phyloP scores from a whole-genome alignment of 1,140 invertebrate genomes.

The Aphelinus atriplicis region DNA sequence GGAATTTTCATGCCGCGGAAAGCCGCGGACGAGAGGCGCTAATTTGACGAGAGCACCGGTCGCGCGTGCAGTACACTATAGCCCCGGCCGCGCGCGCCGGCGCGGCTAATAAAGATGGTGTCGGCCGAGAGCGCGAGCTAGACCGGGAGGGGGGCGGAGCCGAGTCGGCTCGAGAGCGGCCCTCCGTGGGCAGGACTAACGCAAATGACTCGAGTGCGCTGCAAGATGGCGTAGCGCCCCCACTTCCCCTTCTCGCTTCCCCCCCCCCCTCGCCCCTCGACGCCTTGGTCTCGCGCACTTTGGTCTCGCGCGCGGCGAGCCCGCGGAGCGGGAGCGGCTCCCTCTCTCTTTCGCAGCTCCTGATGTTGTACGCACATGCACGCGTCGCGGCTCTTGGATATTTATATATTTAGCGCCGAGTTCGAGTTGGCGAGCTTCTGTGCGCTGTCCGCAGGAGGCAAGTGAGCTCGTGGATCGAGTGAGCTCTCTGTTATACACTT shows the following conservation, averaged over 20 bases:
- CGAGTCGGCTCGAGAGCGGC: conserved; percentile 50
- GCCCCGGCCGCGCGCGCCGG: conserved; percentile 40
- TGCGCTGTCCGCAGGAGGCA: conserved; percentile 3
- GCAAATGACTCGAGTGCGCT: conserved; percentile 66
- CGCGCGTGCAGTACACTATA: conserved; percentile 35
- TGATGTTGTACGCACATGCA: background rate
- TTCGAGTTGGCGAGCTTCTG: no score
- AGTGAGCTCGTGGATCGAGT: background rate
- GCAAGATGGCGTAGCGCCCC: conserved; percentile 64
- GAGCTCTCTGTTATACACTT: no score
- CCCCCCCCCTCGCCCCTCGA: background rate
- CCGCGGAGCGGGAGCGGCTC: conserved; percentile 43
- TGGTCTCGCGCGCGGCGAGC: conserved; percentile 44
- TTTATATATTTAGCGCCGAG: no score
- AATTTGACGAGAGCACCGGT: conserved; percentile 32
- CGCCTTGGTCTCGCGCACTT: background rate
- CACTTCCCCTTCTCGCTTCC: conserved; percentile 31
- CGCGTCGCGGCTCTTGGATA: no score
- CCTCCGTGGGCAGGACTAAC: conserved; percentile 68
- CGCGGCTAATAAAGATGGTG: conserved; percentile 67
- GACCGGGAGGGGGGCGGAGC: conserved; percentile 63
- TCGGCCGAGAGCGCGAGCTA: conserved; percentile 55
- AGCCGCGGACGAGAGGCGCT: no score
- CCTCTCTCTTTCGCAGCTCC: conserved; percentile 21
- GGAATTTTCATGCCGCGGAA: no score